Evolutionary conservation across 2,888 invertebrate species (phyloP).

Genomic region (Melieria crassipennis): DNA sequence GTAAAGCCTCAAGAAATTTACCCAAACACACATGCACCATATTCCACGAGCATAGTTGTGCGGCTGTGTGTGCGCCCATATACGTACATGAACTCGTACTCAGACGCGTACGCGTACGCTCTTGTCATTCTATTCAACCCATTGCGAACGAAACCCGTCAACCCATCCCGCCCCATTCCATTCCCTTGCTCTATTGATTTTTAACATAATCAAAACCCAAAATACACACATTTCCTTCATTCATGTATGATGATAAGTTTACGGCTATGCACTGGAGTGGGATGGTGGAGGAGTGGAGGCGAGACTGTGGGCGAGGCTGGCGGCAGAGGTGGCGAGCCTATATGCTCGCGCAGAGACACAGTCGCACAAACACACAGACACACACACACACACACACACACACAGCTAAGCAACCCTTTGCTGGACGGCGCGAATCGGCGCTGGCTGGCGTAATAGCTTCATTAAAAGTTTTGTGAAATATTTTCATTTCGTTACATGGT

Average conservation of each 20-base stretch:
- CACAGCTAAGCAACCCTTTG: slow-evolving; percentile 33
- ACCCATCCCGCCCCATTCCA: background rate
- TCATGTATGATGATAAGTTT: slow-evolving; percentile 19
- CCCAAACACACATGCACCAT: background rate
- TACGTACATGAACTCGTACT: background rate
- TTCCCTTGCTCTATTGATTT: slow-evolving; percentile 61
- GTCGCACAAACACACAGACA: slow-evolving; percentile 25
- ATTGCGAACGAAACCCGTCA: background rate
- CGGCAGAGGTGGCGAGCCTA: background rate
- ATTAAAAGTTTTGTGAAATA: slow-evolving; percentile 40
- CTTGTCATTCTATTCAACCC: slow-evolving; percentile 20
- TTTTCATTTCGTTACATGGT: slow-evolving; percentile 22
- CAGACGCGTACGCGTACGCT: background rate
- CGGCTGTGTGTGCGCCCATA: background rate
- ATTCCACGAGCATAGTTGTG: background rate
- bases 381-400: slow-evolving; percentile 13
- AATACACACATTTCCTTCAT: slow-evolving; percentile 26
- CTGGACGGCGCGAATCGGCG: background rate
- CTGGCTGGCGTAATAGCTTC: slow-evolving; percentile 31
- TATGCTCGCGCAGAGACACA: background rate
- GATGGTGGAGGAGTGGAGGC: background rate
- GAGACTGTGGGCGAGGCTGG: slow-evolving; percentile 6
- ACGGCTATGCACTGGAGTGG: slow-evolving; percentile 3
- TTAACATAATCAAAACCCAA: slow-evolving; percentile 58
- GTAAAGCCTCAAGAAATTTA: slow-evolving; percentile 28